These are phyloP conservation scores for Chaenogobius annularis DNA, from an alignment of 2,113 vertebrate genomes.

Conservation along the genomic window DNA sequence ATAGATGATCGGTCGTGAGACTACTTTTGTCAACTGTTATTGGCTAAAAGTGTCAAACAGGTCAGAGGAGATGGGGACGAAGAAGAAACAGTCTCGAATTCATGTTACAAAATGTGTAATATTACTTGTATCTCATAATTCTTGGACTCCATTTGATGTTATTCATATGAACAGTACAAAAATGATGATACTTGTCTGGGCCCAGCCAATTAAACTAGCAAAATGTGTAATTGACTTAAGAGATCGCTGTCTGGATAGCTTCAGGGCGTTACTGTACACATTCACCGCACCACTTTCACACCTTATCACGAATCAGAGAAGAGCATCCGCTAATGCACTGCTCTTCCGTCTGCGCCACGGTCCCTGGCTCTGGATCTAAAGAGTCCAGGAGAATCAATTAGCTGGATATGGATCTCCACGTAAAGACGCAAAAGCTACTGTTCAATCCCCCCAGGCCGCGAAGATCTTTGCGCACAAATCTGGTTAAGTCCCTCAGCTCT, in stretches of 20 bases:
- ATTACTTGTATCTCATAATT: too few relatives aligned
- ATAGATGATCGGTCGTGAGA: too few relatives aligned
- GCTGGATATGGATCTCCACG: constrained; percentile 39
- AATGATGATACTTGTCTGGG: neutral
- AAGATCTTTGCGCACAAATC: neutral
- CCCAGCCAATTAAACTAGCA: constrained; percentile 16
- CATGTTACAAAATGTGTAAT: too few relatives aligned
- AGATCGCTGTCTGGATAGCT: constrained; percentile 14
- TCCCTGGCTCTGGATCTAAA: constrained; percentile 41
- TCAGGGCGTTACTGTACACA: constrained; percentile 42
- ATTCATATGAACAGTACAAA: neutral
- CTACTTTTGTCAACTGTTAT: too few relatives aligned
- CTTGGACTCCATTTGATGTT: too few relatives aligned
- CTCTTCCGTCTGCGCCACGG: constrained; percentile 33
- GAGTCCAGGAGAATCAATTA: constrained; percentile 45
- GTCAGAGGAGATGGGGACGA: too few relatives aligned
- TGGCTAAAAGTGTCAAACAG: too few relatives aligned
- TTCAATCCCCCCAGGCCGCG: constrained; percentile 30
- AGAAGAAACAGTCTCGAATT: too few relatives aligned
- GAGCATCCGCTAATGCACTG: constrained; percentile 56
- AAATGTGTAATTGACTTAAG: constrained; percentile 46
- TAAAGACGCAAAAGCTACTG: constrained; percentile 12
- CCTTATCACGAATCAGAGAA: constrained; percentile 59
- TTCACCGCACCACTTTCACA: constrained; percentile 35
- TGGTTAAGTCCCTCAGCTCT: constrained; percentile 13